Evolutionary conservation across 2,797 vertebrate genomes (phyloP), one percentile per base, ranked within the genome.

Genomic region (Podargus strigoides): DNA sequence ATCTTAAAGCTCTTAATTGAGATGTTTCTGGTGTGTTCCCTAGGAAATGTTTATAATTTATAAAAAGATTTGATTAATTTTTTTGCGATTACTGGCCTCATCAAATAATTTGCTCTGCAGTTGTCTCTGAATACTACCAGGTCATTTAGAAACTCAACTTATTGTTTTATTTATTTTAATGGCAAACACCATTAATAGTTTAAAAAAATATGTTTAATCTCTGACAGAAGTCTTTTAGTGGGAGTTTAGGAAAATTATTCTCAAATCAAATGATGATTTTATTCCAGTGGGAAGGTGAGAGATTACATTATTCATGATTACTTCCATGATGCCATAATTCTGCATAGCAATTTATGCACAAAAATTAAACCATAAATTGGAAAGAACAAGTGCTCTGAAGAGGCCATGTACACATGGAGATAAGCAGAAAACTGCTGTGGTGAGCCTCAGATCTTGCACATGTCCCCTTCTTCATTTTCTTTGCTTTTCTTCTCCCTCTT

Each of bases 161-260:
- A 46, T 9, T 90, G 50, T 87, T 89, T 95, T 87, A 93, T 95
- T 95, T 93, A 92, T 81, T 89, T 90, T 81, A 91, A 68, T 74
- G n/a, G 39, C 23, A 90, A 94, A 20, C 42, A 59, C 18, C 7
- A 84, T 79, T 84, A 90, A 82, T 91, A 89, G 90, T 90, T 52
- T 5, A 64, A 79, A 77, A 78, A 78, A 55, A 62, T 0, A n/a
- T 1, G 20, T 62, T 89, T 76, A 22, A 36, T 74, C 49, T 81
- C 84, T 86, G 69, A 83, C 55, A 69, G 75, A 86, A 84, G 7
- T 30, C 32, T 87, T 92, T 69, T 58, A 90, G 50, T 83, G 58
- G 60, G 53, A 91, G 59, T 73, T 90, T 36, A 78, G 92, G 74
- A 83, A 88, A 92, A 85, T 66, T 86, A 84, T 90, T 92, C 63